These are phyloP conservation scores for Colistium nudipinnis DNA, from an alignment of 2,113 vertebrate species.

Conservation along the genomic window DNA sequence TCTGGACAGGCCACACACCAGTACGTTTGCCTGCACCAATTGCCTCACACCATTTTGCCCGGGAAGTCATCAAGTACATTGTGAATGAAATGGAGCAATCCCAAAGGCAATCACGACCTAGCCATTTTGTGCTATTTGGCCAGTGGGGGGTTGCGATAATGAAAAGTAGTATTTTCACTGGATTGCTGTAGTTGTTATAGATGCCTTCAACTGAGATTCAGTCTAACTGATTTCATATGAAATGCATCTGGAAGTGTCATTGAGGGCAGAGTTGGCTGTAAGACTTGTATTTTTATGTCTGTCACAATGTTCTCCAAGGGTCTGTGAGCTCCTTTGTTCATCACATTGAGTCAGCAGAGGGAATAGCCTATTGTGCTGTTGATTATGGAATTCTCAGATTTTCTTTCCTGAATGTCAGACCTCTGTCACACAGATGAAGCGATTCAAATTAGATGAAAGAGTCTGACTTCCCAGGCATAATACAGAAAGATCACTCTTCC, in stretches of 20 bases:
- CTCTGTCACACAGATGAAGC: constrained; percentile 53
- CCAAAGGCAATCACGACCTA: constrained; percentile 36
- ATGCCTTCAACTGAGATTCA: constrained; percentile 12
- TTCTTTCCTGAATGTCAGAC: constrained; percentile 31
- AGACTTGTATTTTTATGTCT: constrained; percentile 2
- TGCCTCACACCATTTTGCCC: constrained; percentile 16
- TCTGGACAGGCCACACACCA: neutral
- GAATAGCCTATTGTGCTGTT: constrained; percentile 31
- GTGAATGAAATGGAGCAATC: constrained; percentile 41
- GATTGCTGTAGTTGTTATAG: neutral
- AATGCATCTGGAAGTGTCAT: constrained; percentile 10
- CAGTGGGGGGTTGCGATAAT: constrained; percentile 16
- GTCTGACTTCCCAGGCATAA: constrained; percentile 34
- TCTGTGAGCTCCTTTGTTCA: constrained; percentile 38
- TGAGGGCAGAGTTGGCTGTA: neutral
- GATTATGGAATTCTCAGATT: constrained; percentile 45
- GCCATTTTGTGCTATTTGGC: constrained; percentile 36
- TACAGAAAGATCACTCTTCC: constrained; percentile 49
- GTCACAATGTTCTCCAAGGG: constrained; percentile 37
- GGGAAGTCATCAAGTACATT: constrained; percentile 32
- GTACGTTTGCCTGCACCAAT: constrained; percentile 4
- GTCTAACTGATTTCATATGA: constrained; percentile 26
- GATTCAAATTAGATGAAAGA: constrained; percentile 59
- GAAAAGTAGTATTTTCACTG: constrained; percentile 10
- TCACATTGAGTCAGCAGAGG: constrained; percentile 25